Evolutionary conservation across 2,888 invertebrate genomes (phyloP), one percentile per base, ranked within the genome.

Genomic region (Podotricha telesiphe): DNA sequence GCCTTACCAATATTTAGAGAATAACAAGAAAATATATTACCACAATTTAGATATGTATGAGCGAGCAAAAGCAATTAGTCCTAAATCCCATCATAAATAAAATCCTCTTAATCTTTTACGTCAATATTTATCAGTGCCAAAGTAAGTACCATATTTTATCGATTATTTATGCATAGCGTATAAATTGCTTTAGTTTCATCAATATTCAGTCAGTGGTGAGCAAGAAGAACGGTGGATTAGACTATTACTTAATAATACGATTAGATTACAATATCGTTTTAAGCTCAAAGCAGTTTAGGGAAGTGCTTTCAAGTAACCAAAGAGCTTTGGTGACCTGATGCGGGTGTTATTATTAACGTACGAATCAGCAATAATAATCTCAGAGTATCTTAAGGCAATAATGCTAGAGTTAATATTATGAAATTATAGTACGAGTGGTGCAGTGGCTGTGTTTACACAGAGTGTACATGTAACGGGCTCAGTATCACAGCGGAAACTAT

Each of bases 101-200:
- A 37, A 51, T 37, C 19, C 20, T 20, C 51, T 63, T 40, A 63
- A 63, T 47, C 20, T 20, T 48, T 47, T 42, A 51, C 40, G 63
- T 63, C 37, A 51, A 63, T 63, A 63, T 63, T 63, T 63, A 63
- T 63, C 51, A 40, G 22, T 19, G 51, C 63, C 47, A 22, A 22
- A 63, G 51, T 51, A 51, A 50, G 22, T 20, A 48, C 64, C 63
- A 72, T 72, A 70, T 72, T 70, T 89, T 89, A 85, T 86, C 84
- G 85, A 91, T 91, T 90, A 92, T 86, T 90, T 90, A 90, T 90
- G 91, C 90, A 91, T 91, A 87, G 90, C 88, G 86, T 86, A 89
- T 83, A 91, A 90, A 92, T 91, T 91, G 91, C 87, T 84, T 85
- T 83, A 81, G 83, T 84, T 79, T 81, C 88, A 91, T 91, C 89